phyloP scores from a whole-genome alignment of 2,888 invertebrate genomes.

The Gandaritis pyraliata region DNA sequence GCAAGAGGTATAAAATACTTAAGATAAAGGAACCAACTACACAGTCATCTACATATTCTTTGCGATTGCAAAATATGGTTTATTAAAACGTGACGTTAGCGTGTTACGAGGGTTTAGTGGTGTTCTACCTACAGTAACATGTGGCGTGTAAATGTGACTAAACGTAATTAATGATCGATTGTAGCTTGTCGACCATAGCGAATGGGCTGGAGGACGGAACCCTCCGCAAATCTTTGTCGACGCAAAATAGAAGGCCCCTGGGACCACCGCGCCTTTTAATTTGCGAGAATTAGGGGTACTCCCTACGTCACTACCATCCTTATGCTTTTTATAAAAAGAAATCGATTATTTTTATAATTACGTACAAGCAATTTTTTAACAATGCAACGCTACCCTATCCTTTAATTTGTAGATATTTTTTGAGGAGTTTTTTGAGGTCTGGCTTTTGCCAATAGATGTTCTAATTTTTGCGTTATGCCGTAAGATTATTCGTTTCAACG shows the following conservation, averaged over 20 bases:
- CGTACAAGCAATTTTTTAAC: neutral
- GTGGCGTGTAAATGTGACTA: conserved; percentile 80
- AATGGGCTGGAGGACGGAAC: conserved; percentile 54
- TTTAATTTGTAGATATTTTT: no score
- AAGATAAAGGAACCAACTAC: neutral
- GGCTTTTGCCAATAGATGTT: no score
- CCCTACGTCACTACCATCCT: conserved; percentile 49
- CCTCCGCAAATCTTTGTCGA: conserved; percentile 77
- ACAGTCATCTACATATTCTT: no score
- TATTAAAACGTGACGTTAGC: conserved; percentile 29
- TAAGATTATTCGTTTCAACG: no score
- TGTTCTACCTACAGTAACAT: conserved; percentile 64
- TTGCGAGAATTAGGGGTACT: conserved; percentile 79
- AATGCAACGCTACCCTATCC: no score
- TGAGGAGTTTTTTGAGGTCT: no score
- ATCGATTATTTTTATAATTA: conserved; percentile 47
- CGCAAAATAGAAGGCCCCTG: conserved; percentile 71
- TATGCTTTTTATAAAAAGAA: conserved; percentile 36
- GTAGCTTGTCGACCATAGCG: conserved; percentile 68
- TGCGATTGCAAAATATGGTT: neutral
- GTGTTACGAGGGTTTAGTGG: conserved; percentile 49
- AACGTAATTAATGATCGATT: conserved; percentile 83
- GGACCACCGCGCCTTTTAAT: conserved; percentile 80
- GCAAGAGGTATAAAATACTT: conserved; percentile 6
- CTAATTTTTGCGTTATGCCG: no score